These are phyloP conservation scores for Hyla sarda DNA, from an alignment of 2,113 vertebrate genomes.

Conservation along the genomic window DNA sequence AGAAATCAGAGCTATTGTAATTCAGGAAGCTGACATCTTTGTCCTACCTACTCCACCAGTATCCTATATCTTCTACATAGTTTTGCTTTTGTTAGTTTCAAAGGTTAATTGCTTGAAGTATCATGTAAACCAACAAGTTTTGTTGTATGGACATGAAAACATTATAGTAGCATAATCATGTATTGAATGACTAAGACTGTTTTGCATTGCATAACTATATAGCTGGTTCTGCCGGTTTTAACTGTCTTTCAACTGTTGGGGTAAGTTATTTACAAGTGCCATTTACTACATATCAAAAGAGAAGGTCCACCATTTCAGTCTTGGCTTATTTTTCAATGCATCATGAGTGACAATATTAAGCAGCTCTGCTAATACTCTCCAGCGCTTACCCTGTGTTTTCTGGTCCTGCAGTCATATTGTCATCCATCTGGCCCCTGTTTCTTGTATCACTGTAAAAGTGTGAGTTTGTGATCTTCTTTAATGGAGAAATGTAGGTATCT, in stretches of 20 bases:
- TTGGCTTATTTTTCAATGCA: too few relatives aligned
- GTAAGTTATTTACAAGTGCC: background rate
- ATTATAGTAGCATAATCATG: background rate
- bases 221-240: background rate
- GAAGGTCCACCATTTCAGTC: background rate
- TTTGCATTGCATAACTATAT: background rate
- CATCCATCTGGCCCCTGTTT: too few relatives aligned
- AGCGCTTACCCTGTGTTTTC: too few relatives aligned
- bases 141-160: background rate
- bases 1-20: background rate
- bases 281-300: background rate
- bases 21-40: background rate
- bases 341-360: too few relatives aligned
- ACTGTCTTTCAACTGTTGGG: background rate
- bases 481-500: too few relatives aligned
- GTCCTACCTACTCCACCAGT: background rate
- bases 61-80: background rate
- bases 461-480: too few relatives aligned
- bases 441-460: background rate
- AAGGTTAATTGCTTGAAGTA: background rate
- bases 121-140: background rate
- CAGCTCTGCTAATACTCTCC: too few relatives aligned
- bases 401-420: too few relatives aligned
- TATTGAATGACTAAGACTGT: background rate
- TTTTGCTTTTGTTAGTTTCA: background rate